These are phyloP conservation scores for Neoascia interrupta DNA, from an alignment of 2,888 invertebrate genomes.

Conservation along the genomic window DNA sequence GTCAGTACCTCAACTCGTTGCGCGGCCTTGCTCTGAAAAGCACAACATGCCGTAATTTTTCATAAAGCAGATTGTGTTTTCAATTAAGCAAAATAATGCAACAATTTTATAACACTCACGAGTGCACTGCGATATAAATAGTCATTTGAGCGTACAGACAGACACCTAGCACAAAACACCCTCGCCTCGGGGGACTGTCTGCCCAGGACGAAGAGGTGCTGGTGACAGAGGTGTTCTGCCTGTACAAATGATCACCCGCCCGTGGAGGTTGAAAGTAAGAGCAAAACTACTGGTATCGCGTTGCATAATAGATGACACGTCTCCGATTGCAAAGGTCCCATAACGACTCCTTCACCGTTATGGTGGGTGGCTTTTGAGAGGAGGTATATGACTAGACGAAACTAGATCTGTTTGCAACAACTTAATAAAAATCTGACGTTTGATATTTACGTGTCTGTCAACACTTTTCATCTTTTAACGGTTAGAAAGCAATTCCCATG, in stretches of 20 bases:
- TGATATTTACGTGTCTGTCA: conserved; percentile 7
- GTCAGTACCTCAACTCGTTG: conserved; percentile 6
- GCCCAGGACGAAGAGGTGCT: no score
- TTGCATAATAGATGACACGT: conserved; percentile 62
- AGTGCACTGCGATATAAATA: conserved; percentile 47
- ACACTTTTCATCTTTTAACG: no score
- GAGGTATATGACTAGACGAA: no score
- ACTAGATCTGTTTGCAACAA: conserved; percentile 1
- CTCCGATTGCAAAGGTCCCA: conserved; percentile 40
- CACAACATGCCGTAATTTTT: conserved; percentile 35
- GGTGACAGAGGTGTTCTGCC: no score
- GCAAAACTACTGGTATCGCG: conserved; percentile 29
- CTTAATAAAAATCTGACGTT: neutral
- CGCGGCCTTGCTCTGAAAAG: conserved; percentile 53
- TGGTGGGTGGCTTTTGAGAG: neutral
- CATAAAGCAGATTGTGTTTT: conserved; percentile 14
- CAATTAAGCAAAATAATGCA: conserved; percentile 29
- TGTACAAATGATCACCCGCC: conserved; percentile 56
- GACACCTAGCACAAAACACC: no score
- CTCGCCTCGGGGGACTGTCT: no score
- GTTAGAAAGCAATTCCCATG: no score
- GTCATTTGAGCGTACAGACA: conserved; percentile 6
- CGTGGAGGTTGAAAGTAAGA: conserved; percentile 63
- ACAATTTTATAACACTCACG: conserved; percentile 21
- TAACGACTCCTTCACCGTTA: neutral